A percentile compares a stretch with the other conserved stretches of the same genome.
These are phyloP conservation scores for Drosophila parthenogenetica DNA, from an alignment of 2,888 invertebrate genomes.

Conservation along the genomic window DNA sequence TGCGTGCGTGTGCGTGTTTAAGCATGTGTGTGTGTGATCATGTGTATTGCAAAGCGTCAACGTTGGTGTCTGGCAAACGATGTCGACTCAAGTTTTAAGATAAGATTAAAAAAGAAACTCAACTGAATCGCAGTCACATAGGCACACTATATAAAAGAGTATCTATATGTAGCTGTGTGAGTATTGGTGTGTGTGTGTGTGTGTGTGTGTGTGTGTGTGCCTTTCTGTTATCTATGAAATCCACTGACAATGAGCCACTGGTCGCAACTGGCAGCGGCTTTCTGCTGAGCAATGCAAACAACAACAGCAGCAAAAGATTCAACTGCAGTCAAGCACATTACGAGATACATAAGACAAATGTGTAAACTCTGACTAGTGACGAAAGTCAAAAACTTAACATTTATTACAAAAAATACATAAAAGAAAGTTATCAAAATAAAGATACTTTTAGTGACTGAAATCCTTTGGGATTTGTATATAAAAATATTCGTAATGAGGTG, in stretches of 20 bases:
- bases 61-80: conserved; percentile 50
- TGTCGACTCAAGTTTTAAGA: conserved; percentile 81
- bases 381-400: too few species aligned
- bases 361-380: too few species aligned
- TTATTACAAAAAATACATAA: too few species aligned
- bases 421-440: too few species aligned
- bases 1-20: conserved; percentile 16
- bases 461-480: too few species aligned
- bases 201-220: conserved; percentile 17
- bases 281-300: conserved; percentile 62
- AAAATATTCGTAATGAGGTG: too few species aligned
- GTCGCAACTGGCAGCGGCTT: conserved; percentile 51
- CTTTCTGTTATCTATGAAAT: conserved; percentile 71
- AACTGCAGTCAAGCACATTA: conserved; percentile 17
- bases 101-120: conserved; percentile 74
- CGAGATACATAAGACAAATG: conserved; percentile 16
- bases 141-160: background rate
- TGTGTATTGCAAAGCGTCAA: conserved; percentile 45
- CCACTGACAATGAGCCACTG: conserved; percentile 62
- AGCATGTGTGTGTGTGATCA: conserved; percentile 17
- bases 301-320: conserved; percentile 18
- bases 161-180: conserved; percentile 12
- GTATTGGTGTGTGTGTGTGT: conserved; percentile 22
- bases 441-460: too few species aligned
- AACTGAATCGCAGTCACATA: conserved; percentile 47